Conservation (phyloP, 2,888 invertebrate species). For the Brassicogethes aeneus region DNA sequence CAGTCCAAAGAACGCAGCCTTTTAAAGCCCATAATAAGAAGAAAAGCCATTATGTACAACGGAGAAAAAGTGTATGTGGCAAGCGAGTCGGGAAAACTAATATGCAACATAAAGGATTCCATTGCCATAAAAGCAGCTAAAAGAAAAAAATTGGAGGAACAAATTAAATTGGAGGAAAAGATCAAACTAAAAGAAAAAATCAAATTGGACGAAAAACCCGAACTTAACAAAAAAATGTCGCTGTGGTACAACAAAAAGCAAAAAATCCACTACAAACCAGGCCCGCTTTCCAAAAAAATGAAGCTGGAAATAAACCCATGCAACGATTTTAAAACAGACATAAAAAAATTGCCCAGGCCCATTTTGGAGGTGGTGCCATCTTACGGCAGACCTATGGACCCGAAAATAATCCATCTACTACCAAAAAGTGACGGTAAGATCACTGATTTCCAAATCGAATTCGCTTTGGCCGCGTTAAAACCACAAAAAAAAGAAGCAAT, state of each 20-base stretch:
- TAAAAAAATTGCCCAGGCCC: conserved; percentile 45
- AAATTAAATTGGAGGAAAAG: neutral
- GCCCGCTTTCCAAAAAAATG: conserved; percentile 47
- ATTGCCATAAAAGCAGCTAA: neutral
- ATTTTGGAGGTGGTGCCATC: conserved; percentile 43
- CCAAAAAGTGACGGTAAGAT: conserved; percentile 40
- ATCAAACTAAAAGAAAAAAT: conserved; percentile 6
- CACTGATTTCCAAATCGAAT: conserved; percentile 45
- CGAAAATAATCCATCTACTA: conserved; percentile 40
- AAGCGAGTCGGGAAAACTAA: neutral
- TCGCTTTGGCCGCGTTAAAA: conserved; percentile 47
- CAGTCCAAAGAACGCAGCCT: too few relatives aligned
- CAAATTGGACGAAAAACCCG: conserved; percentile 6
- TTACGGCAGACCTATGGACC: conserved; percentile 42
- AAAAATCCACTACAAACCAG: conserved; percentile 47
- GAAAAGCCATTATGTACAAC: too few relatives aligned
- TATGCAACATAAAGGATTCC: neutral
- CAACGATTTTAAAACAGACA: conserved; percentile 41
- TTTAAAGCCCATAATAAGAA: too few relatives aligned
- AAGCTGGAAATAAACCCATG: conserved; percentile 41
- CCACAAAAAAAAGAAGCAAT: conserved; percentile 17
- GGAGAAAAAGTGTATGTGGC: too few relatives aligned
- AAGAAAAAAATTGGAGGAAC: neutral
- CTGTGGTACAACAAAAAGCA: conserved; percentile 28
- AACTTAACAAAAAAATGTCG: conserved; percentile 3